A percentile compares a stretch with the other conserved stretches of the same genome.
Evolutionary conservation across 2,888 invertebrate species (phyloP).

Genomic region (Subacronicta megacephala): DNA sequence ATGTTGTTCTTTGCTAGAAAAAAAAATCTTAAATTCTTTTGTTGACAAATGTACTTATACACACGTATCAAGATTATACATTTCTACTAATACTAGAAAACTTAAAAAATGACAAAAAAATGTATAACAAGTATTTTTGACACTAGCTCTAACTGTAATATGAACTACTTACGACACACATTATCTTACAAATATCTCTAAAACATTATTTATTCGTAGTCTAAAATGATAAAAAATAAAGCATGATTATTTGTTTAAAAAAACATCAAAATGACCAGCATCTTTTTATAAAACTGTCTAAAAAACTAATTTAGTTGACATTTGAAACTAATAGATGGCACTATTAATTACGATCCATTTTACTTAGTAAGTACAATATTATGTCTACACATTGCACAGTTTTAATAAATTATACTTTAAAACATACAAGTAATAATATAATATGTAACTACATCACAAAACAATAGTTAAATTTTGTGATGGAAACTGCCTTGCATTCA

Average conservation of each 20-base stretch:
- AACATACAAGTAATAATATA: constrained; percentile 15
- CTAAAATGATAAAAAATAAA: too few species aligned
- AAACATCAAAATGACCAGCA: constrained; percentile 67
- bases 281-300: constrained; percentile 51
- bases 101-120: too few species aligned
- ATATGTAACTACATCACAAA: neutral
- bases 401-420: constrained; percentile 43
- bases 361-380: constrained; percentile 58
- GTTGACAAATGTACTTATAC: constrained; percentile 3
- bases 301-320: constrained; percentile 38
- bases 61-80: too few species aligned
- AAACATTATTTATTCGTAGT: too few species aligned
- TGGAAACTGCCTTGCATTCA: too few species aligned
- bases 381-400: constrained; percentile 62
- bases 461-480: too few species aligned
- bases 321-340: constrained; percentile 53
- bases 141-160: constrained; percentile 41
- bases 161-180: constrained; percentile 39
- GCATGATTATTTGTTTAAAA: constrained; percentile 27
- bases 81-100: too few species aligned
- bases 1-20: neutral
- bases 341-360: constrained; percentile 48
- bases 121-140: constrained; percentile 42
- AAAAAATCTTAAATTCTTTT: neutral
- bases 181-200: constrained; percentile 31